Evolutionary conservation across 2,113 vertebrate genomes (phyloP), one percentile per base, ranked within the genome.

Genomic region (Ailurus styani): DNA sequence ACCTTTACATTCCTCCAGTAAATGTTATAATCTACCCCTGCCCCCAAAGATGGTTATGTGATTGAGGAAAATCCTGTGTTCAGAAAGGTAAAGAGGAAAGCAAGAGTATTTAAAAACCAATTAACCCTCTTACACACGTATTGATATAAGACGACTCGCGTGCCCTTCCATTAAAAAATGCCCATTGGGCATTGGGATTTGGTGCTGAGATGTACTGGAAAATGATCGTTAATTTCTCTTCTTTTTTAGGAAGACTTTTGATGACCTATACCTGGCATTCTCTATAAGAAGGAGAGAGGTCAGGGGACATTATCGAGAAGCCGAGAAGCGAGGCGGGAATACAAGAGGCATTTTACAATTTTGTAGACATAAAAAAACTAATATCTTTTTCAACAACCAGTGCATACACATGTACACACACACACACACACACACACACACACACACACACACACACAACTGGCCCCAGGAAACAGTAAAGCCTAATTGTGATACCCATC

Each of bases 81-180:
- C 31, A 7, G 81, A 52, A 96, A 97, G 93, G 89, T 40, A 93
- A 96, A 88, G 72, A 93, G 72, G 57, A 97, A 96, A 95, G 75
- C 52, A 64, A 90, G 23, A 81, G 10, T 79, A n/a, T 87, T 92
- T 88, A 82, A 81, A 93, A 93, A 52, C 70, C 82, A 88, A 64
- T 95, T 60, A 97, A 93, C 52, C 42, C 60, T 93, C 34, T 60
- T 60, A 31, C 37, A 57, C 42, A 57, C 2, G 13, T 42, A 78
- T 47, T 66, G 77, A 55, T 64, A 78, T 6, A 62, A 55, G 52
- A 87, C 3, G 17, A 64, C 85, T 85, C 27, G 27, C 4, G 7
- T 42, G 14, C 13, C 47, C n/a, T 18, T 91, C 40, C 34, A 10
- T 86, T 81, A 78, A 78, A 81, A 87, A 94, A 29, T 79, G 47